A percentile compares a stretch with the other conserved stretches of the same genome.
These are phyloP conservation scores for Hypanus sabinus DNA, from an alignment of 2,113 vertebrate genomes.

Conservation along the genomic window DNA sequence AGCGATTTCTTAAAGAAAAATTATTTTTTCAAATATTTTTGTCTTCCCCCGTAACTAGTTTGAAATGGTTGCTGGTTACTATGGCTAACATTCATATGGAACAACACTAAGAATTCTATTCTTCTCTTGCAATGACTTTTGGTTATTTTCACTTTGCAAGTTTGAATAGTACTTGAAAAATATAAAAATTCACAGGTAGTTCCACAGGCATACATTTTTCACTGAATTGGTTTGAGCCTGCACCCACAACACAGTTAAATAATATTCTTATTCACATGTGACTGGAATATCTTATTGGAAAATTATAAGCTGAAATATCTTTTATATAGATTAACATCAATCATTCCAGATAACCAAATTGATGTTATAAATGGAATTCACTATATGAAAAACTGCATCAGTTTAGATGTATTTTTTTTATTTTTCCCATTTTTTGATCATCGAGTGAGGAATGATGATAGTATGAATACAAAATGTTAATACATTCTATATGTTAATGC, in stretches of 20 bases:
- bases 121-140: not conserved
- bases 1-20: not conserved
- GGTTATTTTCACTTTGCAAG: not conserved
- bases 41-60: not conserved
- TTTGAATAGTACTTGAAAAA: not conserved
- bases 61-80: not conserved
- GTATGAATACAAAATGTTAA: not conserved
- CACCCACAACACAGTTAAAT: slow-evolving; percentile 13
- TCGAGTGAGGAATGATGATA: not conserved
- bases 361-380: slow-evolving; percentile 8
- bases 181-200: not conserved
- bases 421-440: not conserved
- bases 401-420: not conserved
- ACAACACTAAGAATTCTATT: not conserved
- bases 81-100: not conserved
- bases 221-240: not conserved
- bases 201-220: not conserved
- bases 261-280: not conserved
- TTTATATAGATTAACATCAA: not conserved
- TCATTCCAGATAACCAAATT: not conserved
- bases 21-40: not conserved
- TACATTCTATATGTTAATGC: slow-evolving; percentile 22
- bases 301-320: not conserved
- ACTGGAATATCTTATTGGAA: not conserved
- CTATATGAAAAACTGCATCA: not conserved